These are phyloP conservation scores for Anoplopoma fimbria DNA, from an alignment of 2,113 vertebrate genomes.

Conservation along the genomic window DNA sequence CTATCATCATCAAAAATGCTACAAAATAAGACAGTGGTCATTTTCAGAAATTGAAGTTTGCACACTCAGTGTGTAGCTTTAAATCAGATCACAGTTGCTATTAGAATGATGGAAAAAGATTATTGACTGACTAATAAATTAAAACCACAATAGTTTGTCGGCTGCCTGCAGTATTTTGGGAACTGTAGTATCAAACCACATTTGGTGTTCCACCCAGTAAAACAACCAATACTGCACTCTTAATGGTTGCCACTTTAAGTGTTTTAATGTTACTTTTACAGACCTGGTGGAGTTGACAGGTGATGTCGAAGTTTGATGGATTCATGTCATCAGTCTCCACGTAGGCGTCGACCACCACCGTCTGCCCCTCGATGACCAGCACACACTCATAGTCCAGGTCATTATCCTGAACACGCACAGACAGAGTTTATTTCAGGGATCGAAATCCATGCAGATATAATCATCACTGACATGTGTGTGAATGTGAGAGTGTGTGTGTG, in stretches of 20 bases:
- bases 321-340: slow-evolving; percentile 87
- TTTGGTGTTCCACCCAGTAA: background rate
- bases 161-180: no score
- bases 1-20: no score
- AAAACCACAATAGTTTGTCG: no score
- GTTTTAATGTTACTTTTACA: background rate
- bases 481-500: background rate
- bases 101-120: no score
- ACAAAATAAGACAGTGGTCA: no score
- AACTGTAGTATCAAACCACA: no score
- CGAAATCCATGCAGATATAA: background rate
- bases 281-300: slow-evolving; percentile 91
- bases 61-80: no score
- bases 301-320: slow-evolving; percentile 88
- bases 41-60: no score
- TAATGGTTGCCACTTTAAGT: background rate
- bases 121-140: no score
- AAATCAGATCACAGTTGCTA: no score
- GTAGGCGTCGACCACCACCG: slow-evolving; percentile 90
- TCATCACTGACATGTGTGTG: background rate
- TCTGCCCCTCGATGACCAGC: slow-evolving; percentile 90
- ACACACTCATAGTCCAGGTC: slow-evolving; percentile 92
- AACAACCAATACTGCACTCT: background rate
- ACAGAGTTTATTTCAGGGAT: background rate
- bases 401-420: slow-evolving; percentile 83